A percentile compares a stretch with the other conserved stretches of the same genome.
phyloP scores from a whole-genome alignment of 2,888 invertebrate genomes.

The Brachynemurus nebulosus region DNA sequence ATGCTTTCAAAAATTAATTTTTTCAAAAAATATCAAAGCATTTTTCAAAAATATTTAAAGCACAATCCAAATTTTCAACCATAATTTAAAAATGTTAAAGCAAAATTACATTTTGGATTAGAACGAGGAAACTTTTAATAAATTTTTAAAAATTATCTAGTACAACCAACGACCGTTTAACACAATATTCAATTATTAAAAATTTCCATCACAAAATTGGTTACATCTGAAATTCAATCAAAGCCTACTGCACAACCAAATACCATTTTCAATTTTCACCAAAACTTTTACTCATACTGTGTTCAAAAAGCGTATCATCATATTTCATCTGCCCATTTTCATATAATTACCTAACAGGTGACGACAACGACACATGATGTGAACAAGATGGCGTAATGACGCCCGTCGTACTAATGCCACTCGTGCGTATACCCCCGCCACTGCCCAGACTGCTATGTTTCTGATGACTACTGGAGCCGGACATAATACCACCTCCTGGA shows the following conservation, averaged over 20 bases:
- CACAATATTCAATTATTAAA: too few relatives aligned
- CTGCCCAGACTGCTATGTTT: background rate
- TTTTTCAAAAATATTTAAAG: background rate
- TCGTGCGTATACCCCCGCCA: background rate
- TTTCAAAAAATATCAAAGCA: background rate
- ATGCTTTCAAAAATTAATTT: constrained; percentile 2
- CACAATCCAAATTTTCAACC: background rate
- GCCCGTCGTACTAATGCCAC: constrained; percentile 11
- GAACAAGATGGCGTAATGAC: constrained; percentile 35
- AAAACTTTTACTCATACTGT: too few relatives aligned
- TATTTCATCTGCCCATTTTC: too few relatives aligned
- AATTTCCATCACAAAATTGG: too few relatives aligned
- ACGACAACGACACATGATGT: constrained; percentile 40
- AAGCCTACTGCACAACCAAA: too few relatives aligned
- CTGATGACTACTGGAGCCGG: background rate
- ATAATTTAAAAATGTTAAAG: too few relatives aligned
- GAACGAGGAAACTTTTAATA: background rate
- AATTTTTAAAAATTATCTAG: background rate
- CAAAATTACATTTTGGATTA: background rate
- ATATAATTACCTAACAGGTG: constrained; percentile 34
- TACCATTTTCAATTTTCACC: too few relatives aligned
- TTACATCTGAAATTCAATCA: too few relatives aligned
- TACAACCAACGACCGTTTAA: background rate
- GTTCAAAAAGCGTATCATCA: too few relatives aligned
- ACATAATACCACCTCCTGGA: constrained; percentile 1